phyloP scores from a whole-genome alignment of 2,113 vertebrate species.

The Dicerorhinus sumatrensis region DNA sequence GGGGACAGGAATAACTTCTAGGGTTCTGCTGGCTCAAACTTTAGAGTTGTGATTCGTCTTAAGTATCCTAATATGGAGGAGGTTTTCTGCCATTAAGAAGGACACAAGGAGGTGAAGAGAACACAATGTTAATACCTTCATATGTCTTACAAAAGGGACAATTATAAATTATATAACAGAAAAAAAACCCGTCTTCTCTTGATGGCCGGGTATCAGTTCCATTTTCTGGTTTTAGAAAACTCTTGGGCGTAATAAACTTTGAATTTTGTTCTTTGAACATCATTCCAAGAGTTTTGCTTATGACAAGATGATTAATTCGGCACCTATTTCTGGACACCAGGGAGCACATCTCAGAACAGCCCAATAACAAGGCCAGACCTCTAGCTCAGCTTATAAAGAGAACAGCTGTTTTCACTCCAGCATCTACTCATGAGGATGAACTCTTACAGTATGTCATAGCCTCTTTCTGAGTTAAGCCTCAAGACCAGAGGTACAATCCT shows the following conservation, averaged over 20 bases:
- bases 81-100: not conserved
- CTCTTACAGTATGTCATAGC: not conserved
- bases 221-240: conserved; percentile 19
- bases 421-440: not conserved
- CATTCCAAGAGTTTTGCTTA: not conserved
- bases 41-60: not conserved
- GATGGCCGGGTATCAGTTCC: not conserved
- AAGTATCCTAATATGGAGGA: not conserved
- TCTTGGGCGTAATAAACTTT: not conserved
- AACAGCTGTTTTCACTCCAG: not conserved
- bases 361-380: not conserved
- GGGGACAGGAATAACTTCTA: not conserved
- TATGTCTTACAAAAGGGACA: not conserved
- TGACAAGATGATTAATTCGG: not conserved
- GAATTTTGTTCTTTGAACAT: not conserved
- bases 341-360: not conserved
- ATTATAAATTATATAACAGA: not conserved
- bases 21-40: not conserved
- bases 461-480: not conserved
- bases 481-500: not conserved
- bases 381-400: not conserved
- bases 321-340: not conserved
- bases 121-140: not conserved
- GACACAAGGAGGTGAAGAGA: not conserved
- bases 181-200: not conserved